Evolutionary conservation across 2,113 vertebrate genomes (phyloP).

Genomic region (Nycticebus coucang): DNA sequence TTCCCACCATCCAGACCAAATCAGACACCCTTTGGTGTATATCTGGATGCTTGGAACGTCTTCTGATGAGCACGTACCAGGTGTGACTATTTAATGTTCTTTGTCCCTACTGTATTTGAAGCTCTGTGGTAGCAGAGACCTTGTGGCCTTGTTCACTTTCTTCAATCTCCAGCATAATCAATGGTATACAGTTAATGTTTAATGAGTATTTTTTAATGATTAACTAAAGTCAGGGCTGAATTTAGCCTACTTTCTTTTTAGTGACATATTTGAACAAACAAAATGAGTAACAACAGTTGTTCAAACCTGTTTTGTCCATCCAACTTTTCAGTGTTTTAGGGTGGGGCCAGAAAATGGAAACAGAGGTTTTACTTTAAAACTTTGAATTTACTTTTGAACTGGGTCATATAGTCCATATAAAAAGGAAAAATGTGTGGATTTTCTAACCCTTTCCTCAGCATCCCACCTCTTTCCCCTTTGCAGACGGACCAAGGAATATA

Average conservation of each 20-base stretch:
- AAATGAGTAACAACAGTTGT: neutral
- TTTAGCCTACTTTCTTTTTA: neutral
- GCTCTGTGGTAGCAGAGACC: neutral
- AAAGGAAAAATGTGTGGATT: neutral
- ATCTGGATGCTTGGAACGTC: neutral
- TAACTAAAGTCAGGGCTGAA: neutral
- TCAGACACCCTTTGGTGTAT: neutral
- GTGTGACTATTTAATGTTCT: neutral
- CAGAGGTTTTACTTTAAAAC: neutral
- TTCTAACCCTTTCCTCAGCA: neutral
- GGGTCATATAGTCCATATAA: neutral
- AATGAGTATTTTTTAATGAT: neutral
- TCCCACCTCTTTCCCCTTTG: neutral
- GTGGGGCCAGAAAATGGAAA: neutral
- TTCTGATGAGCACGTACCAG: neutral
- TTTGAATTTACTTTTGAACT: conserved; percentile 5
- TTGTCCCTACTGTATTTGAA: neutral
- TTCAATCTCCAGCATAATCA: neutral
- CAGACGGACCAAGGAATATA: neutral
- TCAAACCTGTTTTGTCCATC: neutral
- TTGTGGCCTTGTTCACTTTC: neutral
- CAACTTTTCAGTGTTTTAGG: neutral
- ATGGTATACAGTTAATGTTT: neutral
- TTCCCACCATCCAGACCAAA: neutral
- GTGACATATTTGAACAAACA: neutral